Conservation (phyloP, 2,113 vertebrate genomes). For the Dicentrarchus labrax region DNA sequence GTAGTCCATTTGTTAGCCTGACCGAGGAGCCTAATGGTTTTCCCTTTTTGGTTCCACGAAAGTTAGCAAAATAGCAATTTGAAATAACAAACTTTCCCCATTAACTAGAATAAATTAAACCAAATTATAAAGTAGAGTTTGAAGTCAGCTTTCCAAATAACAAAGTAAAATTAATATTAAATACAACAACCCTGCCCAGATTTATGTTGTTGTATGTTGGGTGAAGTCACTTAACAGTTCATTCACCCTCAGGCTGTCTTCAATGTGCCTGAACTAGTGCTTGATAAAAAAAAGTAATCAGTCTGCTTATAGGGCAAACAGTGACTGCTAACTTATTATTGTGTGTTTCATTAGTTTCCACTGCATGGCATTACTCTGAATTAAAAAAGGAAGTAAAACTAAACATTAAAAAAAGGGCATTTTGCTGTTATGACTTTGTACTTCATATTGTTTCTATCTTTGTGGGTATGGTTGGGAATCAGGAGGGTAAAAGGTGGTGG, state of each 20-base stretch:
- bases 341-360: not conserved
- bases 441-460: not conserved
- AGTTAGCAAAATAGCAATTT: not conserved
- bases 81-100: not conserved
- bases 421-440: not conserved
- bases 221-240: not conserved
- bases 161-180: not conserved
- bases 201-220: not conserved
- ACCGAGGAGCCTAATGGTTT: constrained; percentile 4
- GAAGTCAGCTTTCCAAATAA: not conserved
- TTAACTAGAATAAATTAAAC: not conserved
- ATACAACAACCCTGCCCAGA: not conserved
- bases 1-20: not conserved
- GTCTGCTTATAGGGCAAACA: not conserved
- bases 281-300: not conserved
- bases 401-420: not conserved
- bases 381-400: not conserved
- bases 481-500: too few relatives aligned
- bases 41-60: not conserved
- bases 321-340: not conserved
- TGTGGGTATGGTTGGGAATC: not conserved
- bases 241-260: not conserved
- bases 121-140: not conserved
- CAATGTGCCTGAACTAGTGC: not conserved
- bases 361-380: not conserved